Evolutionary conservation across 1,140 invertebrate species (phyloP), one percentile per base, ranked within the genome.

Genomic region (Drosophila oshimai): DNA sequence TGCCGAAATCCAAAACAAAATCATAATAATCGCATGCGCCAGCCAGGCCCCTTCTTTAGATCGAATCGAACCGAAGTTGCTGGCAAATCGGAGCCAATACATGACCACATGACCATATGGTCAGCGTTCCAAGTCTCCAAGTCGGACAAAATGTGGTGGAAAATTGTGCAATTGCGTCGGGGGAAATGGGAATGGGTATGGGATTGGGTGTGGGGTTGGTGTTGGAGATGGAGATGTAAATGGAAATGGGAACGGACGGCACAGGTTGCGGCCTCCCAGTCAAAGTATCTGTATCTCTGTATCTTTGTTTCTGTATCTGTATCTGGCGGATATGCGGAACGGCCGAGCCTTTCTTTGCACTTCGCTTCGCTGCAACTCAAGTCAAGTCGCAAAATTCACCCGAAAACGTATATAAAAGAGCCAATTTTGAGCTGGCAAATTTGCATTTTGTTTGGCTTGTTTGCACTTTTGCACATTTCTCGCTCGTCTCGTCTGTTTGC

Each of bases 1-100:
- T 47, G 44, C 24, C 34, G n/a, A 50, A 60, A 69, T 51, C 33
- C 39, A 34, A 31, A 18, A 53, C 74, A 74, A 76, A 76, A 84
- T 79, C 71, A 84, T 69, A 86, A 86, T 86, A 86, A 86, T 87
- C 75, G 75, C 81, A 75, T 67, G 80, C 78, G 78, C 61, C 74
- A 49, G 54, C 60, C 49, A 53, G 7, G 36, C 67, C 41, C 39
- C 6, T 6, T 7, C 20, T n/a, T n/a, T n/a, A n/a, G n/a, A n/a
- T n/a, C 20, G 10, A 44, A 41, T n/a, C n/a, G 12, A 44, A 44
- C 26, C 12, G 3, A 44, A 45, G 46, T 20, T 18, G 12, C 17
- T 42, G 26, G 44, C 26, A 70, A 65, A 41, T 50, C 41, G 46
- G 29, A 62, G 46, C 55, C 49, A 12, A 13, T 28, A 41, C 45